Base-by-base conservation (phyloP, 2,797 vertebrate species). In the Ceryle rudis region DNA sequence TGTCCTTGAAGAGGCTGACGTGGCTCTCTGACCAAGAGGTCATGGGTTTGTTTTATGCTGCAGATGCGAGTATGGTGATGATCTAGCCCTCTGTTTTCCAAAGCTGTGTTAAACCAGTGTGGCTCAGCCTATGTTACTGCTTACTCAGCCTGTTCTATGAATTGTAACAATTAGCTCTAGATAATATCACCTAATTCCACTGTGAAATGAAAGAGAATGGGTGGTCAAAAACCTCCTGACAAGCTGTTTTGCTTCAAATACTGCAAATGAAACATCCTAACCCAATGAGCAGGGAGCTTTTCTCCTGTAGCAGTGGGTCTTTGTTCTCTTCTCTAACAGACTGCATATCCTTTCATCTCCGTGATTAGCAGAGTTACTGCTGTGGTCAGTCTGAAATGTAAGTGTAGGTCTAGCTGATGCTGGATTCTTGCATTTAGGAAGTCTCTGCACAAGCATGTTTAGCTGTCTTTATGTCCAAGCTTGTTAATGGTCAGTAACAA, bases 241-340 rank as follows among this genome's bases (percentile, higher is more conserved):
- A 88, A 75, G 81, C 79, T 64, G 39, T 92, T 94, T 93, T 86
- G 81, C 77, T 95, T 95, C 0, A 0, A 78, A 93, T 89, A 86
- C 88, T 93, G 82, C 90, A 87, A 86, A 91, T 90, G 64, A 80
- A 90, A 71, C 93, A 81, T 81, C 94, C 88, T 64, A 86, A 79
- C 15, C 20, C 75, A 83, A 28, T 67, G 17, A 84, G 66, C 81
- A 49, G 88, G 52, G 39, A 89, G 91, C 62, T 90, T 77, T 83
- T 90, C 67, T 66, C 69, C 64, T 75, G 47, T 79, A 84, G 81
- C 89, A 73, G 67, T 52, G 55, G 71, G 35, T 91, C 95, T 95
- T 96, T 96, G 87, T 95, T 96, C 91, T 62, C 66, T 78, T 95
- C 93, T 73, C 81, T 94, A 77, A 91, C 78, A 93, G 74, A 61